Base-by-base conservation (phyloP, 2,888 invertebrate species). In the Rotaria sp. region DNA sequence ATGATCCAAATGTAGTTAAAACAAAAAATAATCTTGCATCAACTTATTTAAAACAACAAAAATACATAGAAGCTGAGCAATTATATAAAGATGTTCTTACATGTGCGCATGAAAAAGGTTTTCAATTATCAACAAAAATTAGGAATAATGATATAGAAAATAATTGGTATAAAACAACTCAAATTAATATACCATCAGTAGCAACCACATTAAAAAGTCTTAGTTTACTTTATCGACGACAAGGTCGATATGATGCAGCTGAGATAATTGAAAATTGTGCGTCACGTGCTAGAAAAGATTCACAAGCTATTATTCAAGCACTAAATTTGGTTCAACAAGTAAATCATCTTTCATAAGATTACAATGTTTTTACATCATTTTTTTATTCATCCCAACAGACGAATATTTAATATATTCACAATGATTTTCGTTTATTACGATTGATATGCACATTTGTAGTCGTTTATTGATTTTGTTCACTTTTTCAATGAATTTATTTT, bases 21-120 rank as follows among this genome's bases (percentile, higher is more conserved):
- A 99, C 99, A 84, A 99, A 98, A 93, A 99, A 99, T 92, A 99
- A 99, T 92, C 93, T 99, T 91, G 97, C 99, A 74, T 98, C 98
- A 26, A 98, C 98, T 92, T 98, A 96, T 92, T 93, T 99, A 89
- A 99, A 99, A 92, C 93, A 93, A 90, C 97, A 97, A 88, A 99
- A 99, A 92, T 99, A 97, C 93, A 95, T 96, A 91, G 97, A 98
- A 92, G 99, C 99, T 0, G 99, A 99, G 93, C 95, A 95, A 87
- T 93, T 99, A 85, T 99, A 99, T 93, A 99, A 99, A 92, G 92
- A 86, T 48, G 57, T 85, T 30, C 35, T 86, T 15, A 85, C 85
- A 50, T 41, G 75, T 26, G 85, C 84, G 3, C 41, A 75, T 55
- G 86, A 86, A 55, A 86, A 86, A 55, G 85, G 50, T n/a, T 41